A percentile compares a stretch with the other conserved stretches of the same genome.
Conservation (phyloP, 1,140 invertebrate genomes). For the Drosophila nebulosa region DNA sequence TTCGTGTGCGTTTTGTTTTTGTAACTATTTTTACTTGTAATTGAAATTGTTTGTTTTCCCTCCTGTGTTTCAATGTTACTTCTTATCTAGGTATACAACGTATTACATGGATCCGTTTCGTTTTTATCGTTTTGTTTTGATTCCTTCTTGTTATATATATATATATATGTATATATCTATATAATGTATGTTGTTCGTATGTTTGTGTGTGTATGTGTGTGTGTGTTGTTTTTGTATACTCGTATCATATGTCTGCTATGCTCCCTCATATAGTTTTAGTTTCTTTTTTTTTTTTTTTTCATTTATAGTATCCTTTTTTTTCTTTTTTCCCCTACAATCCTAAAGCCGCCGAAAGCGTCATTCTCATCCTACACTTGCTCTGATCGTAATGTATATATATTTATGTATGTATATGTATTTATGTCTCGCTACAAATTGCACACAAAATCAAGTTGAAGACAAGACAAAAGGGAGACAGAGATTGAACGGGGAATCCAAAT, state of each 20-base stretch:
- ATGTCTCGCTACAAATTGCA: conserved; percentile 34
- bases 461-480: background rate
- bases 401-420: conserved; percentile 13
- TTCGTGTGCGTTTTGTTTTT: conserved; percentile 26
- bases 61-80: conserved; percentile 20
- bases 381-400: conserved; percentile 9
- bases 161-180: conserved; percentile 15
- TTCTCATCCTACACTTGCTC: conserved; percentile 10
- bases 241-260: conserved; percentile 60
- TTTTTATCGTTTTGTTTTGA: background rate
- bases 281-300: background rate
- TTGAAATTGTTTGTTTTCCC: conserved; percentile 56
- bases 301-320: conserved; percentile 16
- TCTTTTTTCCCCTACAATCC: background rate
- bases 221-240: conserved; percentile 41
- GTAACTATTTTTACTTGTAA: conserved; percentile 49
- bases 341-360: background rate
- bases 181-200: conserved; percentile 10
- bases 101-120: conserved; percentile 34
- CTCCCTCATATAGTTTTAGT: conserved; percentile 50
- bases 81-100: conserved; percentile 51
- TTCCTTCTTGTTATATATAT: conserved; percentile 18
- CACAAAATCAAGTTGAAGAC: conserved; percentile 8
- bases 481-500: background rate
- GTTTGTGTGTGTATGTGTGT: conserved; percentile 2